A percentile compares a stretch with the other conserved stretches of the same genome.
These are phyloP conservation scores for Anabas testudineus DNA, from an alignment of 2,797 vertebrate species.

Conservation along the genomic window DNA sequence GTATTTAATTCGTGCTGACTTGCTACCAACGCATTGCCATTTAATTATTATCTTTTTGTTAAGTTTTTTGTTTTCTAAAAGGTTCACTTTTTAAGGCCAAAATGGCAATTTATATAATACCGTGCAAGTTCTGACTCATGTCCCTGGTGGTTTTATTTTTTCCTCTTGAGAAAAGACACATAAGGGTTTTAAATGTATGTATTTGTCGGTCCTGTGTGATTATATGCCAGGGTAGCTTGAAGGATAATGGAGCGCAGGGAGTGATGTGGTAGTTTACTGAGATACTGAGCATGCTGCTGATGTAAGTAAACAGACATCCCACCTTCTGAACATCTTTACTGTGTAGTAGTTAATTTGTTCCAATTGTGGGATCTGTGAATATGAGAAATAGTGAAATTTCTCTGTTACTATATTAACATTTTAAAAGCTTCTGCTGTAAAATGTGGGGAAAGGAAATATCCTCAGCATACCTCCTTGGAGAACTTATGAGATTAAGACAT, in stretches of 20 bases:
- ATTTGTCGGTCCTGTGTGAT: slow-evolving; percentile 53
- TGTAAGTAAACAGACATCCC: slow-evolving; percentile 26
- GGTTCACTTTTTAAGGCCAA: slow-evolving; percentile 44
- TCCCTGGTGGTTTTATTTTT: slow-evolving; percentile 45
- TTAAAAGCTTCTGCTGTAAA: slow-evolving; percentile 17
- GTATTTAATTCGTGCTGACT: slow-evolving; percentile 71
- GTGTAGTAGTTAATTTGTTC: background rate
- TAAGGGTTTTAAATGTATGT: slow-evolving; percentile 36
- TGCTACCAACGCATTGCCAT: slow-evolving; percentile 61
- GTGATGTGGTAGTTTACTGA: slow-evolving; percentile 28
- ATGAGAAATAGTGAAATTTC: slow-evolving; percentile 13
- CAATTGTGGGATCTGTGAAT: slow-evolving; percentile 7
- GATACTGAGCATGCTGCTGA: slow-evolving; percentile 39
- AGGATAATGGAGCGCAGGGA: slow-evolving; percentile 51
- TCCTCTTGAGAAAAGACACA: slow-evolving; percentile 38
- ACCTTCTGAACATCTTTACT: slow-evolving; percentile 16
- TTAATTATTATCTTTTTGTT: slow-evolving; percentile 43
- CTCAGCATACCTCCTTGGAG: slow-evolving; percentile 32
- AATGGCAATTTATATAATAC: slow-evolving; percentile 46
- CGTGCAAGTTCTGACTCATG: slow-evolving; percentile 44
- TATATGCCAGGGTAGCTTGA: slow-evolving; percentile 53
- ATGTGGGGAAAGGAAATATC: background rate
- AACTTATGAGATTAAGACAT: slow-evolving; percentile 24
- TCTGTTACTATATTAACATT: background rate
- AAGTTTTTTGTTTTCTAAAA: slow-evolving; percentile 26